Base-by-base conservation (phyloP, 2,888 invertebrate genomes). In the Amphipyra berbera region DNA sequence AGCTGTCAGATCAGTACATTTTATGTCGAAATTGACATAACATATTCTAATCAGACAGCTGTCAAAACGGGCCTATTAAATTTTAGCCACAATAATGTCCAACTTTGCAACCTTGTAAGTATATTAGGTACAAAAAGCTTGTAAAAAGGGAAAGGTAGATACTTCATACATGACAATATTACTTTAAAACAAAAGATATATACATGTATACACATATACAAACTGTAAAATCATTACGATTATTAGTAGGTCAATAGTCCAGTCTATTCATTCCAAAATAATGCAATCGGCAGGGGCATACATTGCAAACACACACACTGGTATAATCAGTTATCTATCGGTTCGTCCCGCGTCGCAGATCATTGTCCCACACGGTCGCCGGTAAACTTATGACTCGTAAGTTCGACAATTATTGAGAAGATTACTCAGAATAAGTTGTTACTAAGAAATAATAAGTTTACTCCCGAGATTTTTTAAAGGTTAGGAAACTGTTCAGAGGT, bases 231-330 rank as follows among this genome's bases (percentile, higher is more conserved):
- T 65, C 59, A 59, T 61, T 48, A 63, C 46, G 48, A 52, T 68
- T 70, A 72, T 71, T 75, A 77, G 61, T 72, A 56, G 27, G 66
- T 76, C 76, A 68, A 65, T 74, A 62, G 67, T 68, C 64, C 73
- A 62, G 67, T 68, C 64, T 73, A 72, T 73, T 72, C 78, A 80
- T 77, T 80, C 76, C 76, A 73, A 78, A 79, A 76, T 71, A 76
- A 78, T 76, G 76, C 82, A 77, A 53, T 60, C 56, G 45, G 37
- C 48, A 49, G 21, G 47, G 49, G 74, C 77, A 73, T 15, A 71
- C 78, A 64, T 66, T 60, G 61, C 63, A 61, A 67, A 73, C 69
- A 74, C 73, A 79, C 81, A 61, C 81, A 53, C 64, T 61, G 55
- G 42, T 40, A n/a, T n/a, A 21, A 37, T 41, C 15, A 41, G 59